Evolutionary conservation across 2,888 invertebrate species (phyloP).

Genomic region (Kuschelorhynchus macadamiae): DNA sequence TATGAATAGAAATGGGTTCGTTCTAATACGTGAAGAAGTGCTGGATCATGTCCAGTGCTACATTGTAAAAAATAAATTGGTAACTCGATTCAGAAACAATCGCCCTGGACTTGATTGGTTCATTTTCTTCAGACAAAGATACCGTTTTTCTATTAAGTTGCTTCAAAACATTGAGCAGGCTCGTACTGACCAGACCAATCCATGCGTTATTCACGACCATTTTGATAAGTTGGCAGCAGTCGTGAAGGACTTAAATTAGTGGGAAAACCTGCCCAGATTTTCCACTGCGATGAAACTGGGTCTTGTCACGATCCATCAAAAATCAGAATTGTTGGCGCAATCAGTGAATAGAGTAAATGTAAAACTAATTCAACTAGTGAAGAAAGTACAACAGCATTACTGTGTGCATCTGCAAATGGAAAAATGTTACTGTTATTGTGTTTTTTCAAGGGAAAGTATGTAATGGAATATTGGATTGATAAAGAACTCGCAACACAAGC

Average conservation of each 20-base stretch:
- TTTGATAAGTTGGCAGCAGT: constrained; percentile 1
- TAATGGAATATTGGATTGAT: constrained; percentile 45
- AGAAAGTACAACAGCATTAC: constrained; percentile 35
- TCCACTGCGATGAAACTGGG: not conserved
- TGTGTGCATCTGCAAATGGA: constrained; percentile 39
- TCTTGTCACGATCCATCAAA: too few species aligned
- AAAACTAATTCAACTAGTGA: constrained; percentile 19
- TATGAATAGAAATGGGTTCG: constrained; percentile 44
- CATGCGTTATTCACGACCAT: too few species aligned
- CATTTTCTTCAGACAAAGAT: constrained; percentile 24
- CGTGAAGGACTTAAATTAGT: not conserved
- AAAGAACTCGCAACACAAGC: constrained; percentile 12
- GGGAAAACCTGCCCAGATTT: not conserved
- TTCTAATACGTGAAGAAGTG: constrained; percentile 38
- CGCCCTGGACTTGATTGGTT: constrained; percentile 35
- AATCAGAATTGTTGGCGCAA: too few species aligned
- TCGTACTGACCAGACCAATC: constrained; percentile 14
- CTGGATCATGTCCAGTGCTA: constrained; percentile 35
- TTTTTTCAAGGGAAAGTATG: constrained; percentile 43
- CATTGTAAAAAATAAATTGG: not conserved
- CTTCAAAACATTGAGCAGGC: constrained; percentile 40
- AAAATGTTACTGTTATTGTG: constrained; percentile 35
- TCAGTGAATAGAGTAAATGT: not conserved
- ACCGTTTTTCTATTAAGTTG: constrained; percentile 38
- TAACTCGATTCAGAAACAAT: constrained; percentile 31